A percentile compares a stretch with the other conserved stretches of the same genome.
Conservation (phyloP, 2,113 vertebrate species). For the Takifugu bimaculatus region DNA sequence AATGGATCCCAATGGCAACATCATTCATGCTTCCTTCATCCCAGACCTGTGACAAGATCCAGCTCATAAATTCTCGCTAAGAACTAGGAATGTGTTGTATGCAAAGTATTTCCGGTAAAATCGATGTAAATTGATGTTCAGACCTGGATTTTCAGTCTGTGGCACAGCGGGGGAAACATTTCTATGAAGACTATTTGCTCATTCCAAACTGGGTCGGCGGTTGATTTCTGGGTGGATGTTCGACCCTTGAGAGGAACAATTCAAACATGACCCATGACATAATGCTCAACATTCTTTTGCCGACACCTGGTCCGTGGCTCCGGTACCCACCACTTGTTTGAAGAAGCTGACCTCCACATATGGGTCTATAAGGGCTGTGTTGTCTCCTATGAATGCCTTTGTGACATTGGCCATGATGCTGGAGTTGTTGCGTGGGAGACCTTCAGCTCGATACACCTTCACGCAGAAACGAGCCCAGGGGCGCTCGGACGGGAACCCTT, state of each 20-base stretch:
- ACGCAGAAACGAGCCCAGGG: constrained; percentile 95
- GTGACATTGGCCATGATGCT: constrained; percentile 98
- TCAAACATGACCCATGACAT: not conserved
- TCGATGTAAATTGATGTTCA: not conserved
- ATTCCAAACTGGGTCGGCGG: constrained; percentile 90
- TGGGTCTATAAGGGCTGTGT: constrained; percentile 94
- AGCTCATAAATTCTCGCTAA: too few species aligned
- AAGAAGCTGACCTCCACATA: constrained; percentile 94
- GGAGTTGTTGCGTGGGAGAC: constrained; percentile 90
- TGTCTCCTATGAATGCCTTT: constrained; percentile 93
- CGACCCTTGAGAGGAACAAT: constrained; percentile 75
- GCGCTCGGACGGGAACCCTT: constrained; percentile 89
- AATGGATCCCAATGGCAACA: constrained; percentile 90
- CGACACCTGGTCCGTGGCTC: not conserved
- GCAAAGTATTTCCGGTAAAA: too few species aligned
- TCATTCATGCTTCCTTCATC: constrained; percentile 95
- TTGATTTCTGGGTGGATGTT: constrained; percentile 89
- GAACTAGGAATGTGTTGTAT: not conserved
- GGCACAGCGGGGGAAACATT: constrained; percentile 96
- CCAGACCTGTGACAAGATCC: constrained; percentile 72
- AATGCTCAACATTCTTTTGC: not conserved
- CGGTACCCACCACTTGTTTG: constrained; percentile 83
- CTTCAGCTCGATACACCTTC: constrained; percentile 90
- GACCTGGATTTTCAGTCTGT: constrained; percentile 92
- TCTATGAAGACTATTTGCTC: constrained; percentile 97